Evolutionary conservation across 2,888 invertebrate genomes (phyloP), one percentile per base, ranked within the genome.

Genomic region (Drosophila greeni): DNA sequence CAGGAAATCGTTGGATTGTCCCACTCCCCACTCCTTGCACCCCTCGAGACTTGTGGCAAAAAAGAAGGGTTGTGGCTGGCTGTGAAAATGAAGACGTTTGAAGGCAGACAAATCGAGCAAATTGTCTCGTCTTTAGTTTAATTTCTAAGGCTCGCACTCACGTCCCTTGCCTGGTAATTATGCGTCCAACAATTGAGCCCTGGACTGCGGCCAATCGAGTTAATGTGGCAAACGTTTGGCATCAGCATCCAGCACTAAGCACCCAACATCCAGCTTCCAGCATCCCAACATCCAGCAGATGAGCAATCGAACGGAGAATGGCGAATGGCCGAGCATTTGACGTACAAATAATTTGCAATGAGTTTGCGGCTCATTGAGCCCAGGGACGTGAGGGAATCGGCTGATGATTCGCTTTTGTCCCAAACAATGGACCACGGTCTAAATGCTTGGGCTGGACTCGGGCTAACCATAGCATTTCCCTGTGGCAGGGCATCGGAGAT

Each of bases 291-390:
- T 18, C 8, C 29, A 49, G 39, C 72, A 29, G 70, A 57, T 49
- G 66, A 69, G 61, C 48, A 70, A 70, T 70, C 52, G 58, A 60
- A 18, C 1, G 18, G 43, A 26, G 43, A 45, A 45, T 45, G 43
- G 26, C 43, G 43, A 45, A 64, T 42, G 43, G 55, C 20, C 70
- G 64, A 40, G 65, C 72, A 67, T 53, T 62, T 80, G 80, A 83
- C 85, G 85, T 80, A 73, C 78, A 75, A 80, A 80, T 80, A 84
- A 80, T 84, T 81, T 80, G 66, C 83, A 80, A 80, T 80, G 83
- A 84, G 75, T 82, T 80, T 80, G 75, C 85, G 81, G 81, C 80
- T 82, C 85, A 80, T 80, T 80, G 84, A 77, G 82, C 62, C 65
- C 14, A 60, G 52, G 66, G 73, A 84, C 83, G 84, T 84, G 79